Base-by-base conservation (phyloP, 2,797 vertebrate species). In the Toxotes lorentzi region DNA sequence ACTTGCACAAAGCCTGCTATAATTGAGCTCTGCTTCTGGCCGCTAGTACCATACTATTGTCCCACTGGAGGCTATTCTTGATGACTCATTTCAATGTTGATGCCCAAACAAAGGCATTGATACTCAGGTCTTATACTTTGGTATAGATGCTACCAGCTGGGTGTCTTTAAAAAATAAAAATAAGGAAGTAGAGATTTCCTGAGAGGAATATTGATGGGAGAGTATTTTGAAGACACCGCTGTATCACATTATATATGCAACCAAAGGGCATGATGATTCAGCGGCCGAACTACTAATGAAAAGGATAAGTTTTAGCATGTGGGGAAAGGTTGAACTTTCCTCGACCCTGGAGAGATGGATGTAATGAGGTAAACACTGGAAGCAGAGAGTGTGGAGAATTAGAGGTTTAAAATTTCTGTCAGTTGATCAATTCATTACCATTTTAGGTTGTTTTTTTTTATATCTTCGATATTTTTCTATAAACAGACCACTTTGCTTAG, bases 1-100 rank as follows among this genome's bases (percentile, higher is more conserved):
- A 66, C 16, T 85, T 51, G 56, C 71, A 90, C 76, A 89, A 88
- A 86, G 74, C 57, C 71, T 27, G 69, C 70, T 57, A 82, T 89
- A 84, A 88, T 86, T 84, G 76, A 88, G 80, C 78, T 80, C 70
- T 83, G 74, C 82, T 70, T 86, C 50, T 68, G 13, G 67, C 70
- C 64, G 66, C 50, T 62, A 23, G 27, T 59, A 78, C n/a, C 78
- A 69, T 40, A 76, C 82, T 48, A 78, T 88, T 88, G 79, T 88
- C 70, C 73, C 70, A 63, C 32, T 27, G 59, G 79, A 78, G 59
- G 72, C 76, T 76, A 76, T 85, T 91, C 73, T 89, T 16, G 2
- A 71, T 64, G 65, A 86, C 67, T 84, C 72, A 73, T 63, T 78
- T n/a, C 61, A 54, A 11, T 70, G 63, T 66, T 84, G 75, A 82